A percentile compares a stretch with the other conserved stretches of the same genome.
Evolutionary conservation across 2,797 vertebrate species (phyloP).

Genomic region (Rhadinocentrus ornatus): DNA sequence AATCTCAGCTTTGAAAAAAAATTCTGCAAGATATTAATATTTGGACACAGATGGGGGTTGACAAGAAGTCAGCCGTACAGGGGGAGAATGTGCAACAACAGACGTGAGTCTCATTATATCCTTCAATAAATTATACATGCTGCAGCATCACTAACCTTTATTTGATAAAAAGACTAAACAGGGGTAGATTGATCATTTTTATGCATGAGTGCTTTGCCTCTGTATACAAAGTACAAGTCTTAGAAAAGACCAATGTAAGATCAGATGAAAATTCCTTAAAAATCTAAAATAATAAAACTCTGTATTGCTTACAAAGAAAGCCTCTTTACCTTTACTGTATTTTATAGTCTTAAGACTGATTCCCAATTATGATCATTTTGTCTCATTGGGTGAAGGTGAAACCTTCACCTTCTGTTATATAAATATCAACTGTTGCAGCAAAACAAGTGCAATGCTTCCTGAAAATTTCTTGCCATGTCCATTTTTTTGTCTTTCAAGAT

Average conservation of each 20-base stretch:
- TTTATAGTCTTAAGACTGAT: neutral
- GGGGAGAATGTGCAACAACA: slow-evolving; percentile 30
- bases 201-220: neutral
- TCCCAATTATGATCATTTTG: neutral
- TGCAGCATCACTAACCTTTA: too few relatives aligned
- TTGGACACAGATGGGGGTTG: slow-evolving; percentile 19
- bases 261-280: neutral
- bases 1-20: slow-evolving; percentile 39
- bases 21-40: slow-evolving; percentile 41
- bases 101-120: slow-evolving; percentile 14
- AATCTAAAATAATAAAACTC: neutral
- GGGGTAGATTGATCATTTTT: neutral
- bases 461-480: neutral
- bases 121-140: neutral
- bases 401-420: too few relatives aligned
- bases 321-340: neutral
- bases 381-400: neutral
- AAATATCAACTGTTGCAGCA: neutral
- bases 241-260: neutral
- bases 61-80: slow-evolving; percentile 2
- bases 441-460: neutral
- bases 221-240: neutral
- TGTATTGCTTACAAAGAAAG: neutral
- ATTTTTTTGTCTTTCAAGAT: neutral
- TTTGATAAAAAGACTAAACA: too few relatives aligned